Conservation (phyloP, 2,113 vertebrate genomes). For the Meriones unguiculatus region DNA sequence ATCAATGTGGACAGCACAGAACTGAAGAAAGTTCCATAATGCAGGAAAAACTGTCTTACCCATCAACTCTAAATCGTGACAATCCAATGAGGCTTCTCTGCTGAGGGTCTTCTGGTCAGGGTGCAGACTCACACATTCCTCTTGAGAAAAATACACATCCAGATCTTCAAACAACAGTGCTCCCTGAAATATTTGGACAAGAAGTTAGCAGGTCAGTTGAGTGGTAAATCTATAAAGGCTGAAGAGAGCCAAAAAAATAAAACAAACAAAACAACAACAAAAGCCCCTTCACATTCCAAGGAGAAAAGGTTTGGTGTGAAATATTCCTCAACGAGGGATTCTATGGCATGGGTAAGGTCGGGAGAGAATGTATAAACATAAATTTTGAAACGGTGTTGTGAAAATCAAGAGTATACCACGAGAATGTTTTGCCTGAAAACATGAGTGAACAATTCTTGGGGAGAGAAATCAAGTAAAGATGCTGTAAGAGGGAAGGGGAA, state of each 20-base stretch:
- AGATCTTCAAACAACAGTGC: conserved; percentile 63
- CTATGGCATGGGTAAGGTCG: background rate
- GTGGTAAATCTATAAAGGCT: background rate
- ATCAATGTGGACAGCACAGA: background rate
- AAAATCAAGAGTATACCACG: background rate
- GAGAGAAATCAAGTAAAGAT: background rate
- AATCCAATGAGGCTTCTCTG: background rate
- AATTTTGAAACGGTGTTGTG: background rate
- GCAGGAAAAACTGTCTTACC: conserved; percentile 58
- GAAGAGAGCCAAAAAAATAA: background rate
- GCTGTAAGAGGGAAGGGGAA: background rate
- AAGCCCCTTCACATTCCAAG: background rate
- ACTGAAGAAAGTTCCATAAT: background rate
- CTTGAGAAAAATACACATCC: conserved; percentile 74
- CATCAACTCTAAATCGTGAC: conserved; percentile 8
- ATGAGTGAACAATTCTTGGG: background rate
- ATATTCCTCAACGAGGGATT: background rate
- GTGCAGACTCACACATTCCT: conserved; percentile 69
- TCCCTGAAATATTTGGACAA: conserved; percentile 55
- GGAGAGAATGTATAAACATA: background rate
- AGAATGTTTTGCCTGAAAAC: background rate
- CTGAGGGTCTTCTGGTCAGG: conserved; percentile 10
- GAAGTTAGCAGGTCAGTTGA: background rate
- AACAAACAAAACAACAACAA: background rate
- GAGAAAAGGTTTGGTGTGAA: background rate